phyloP scores from a whole-genome alignment of 1,140 invertebrate genomes.

The Panagrolaimus sp. region DNA sequence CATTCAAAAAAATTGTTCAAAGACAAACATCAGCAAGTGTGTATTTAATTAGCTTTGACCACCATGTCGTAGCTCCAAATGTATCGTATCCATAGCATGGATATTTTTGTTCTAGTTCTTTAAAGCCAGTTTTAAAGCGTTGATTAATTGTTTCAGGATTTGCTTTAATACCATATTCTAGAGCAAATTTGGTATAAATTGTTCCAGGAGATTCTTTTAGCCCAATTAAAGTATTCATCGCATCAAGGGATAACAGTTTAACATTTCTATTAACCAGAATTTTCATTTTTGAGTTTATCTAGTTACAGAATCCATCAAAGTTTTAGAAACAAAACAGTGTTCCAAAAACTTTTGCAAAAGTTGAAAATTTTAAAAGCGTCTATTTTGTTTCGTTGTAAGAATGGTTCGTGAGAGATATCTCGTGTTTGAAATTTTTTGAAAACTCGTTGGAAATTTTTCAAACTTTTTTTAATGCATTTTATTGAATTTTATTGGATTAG shows the following conservation, averaged over 20 bases:
- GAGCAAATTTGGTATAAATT: conserved; percentile 19
- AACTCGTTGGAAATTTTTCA: no score
- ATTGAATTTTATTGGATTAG: no score
- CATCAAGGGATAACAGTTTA: conserved; percentile 22
- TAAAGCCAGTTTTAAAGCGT: conserved; percentile 21
- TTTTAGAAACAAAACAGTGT: no score
- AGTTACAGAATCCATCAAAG: no score
- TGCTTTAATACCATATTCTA: conserved; percentile 15
- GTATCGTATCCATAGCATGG: conserved; percentile 20
- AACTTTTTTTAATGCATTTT: no score
- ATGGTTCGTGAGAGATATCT: no score
- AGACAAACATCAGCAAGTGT: conserved; percentile 3
- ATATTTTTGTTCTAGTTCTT: conserved; percentile 20
- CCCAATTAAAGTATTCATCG: conserved; percentile 22
- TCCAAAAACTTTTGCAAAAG: no score
- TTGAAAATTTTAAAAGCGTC: no score
- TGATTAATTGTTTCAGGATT: conserved; percentile 4
- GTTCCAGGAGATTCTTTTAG: conserved; percentile 14
- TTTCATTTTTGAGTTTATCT: background rate
- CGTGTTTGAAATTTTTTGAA: no score
- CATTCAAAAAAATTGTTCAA: background rate
- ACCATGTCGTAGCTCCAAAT: conserved; percentile 15
- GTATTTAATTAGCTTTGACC: conserved; percentile 15
- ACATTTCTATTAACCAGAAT: conserved; percentile 9
- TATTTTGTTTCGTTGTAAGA: no score